A percentile compares a stretch with the other conserved stretches of the same genome.
Evolutionary conservation across 2,113 vertebrate genomes (phyloP).

Genomic region (Nibea albiflora): DNA sequence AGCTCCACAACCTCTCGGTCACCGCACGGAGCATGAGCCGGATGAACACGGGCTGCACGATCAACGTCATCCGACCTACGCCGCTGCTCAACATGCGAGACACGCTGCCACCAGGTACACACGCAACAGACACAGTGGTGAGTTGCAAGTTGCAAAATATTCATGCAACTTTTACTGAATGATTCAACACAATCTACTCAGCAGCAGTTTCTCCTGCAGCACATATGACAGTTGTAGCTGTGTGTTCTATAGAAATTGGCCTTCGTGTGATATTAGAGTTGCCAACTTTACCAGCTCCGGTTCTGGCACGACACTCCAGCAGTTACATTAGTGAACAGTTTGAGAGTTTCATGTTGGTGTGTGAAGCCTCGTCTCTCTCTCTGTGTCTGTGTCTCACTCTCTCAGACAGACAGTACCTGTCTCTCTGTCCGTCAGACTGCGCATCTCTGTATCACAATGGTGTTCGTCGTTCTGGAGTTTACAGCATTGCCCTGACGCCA

Average conservation of each 20-base stretch:
- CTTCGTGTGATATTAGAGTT: too few species aligned
- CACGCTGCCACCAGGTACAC: slow-evolving; percentile 57
- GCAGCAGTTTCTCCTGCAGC: background rate
- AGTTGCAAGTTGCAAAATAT: slow-evolving; percentile 5
- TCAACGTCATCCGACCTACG: slow-evolving; percentile 59
- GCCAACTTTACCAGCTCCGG: too few species aligned
- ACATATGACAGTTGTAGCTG: background rate
- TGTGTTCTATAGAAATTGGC: too few species aligned
- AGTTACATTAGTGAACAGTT: background rate
- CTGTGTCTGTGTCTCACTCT: slow-evolving; percentile 1
- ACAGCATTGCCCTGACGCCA: slow-evolving; percentile 81
- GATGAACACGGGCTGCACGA: slow-evolving; percentile 72
- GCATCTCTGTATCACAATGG: slow-evolving; percentile 78
- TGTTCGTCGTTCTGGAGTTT: slow-evolving; percentile 83
- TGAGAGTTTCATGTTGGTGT: background rate
- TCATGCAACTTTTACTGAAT: background rate
- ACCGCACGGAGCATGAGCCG: slow-evolving; percentile 69
- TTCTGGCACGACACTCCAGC: too few species aligned
- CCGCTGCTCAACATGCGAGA: slow-evolving; percentile 33
- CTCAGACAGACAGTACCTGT: slow-evolving; percentile 54
- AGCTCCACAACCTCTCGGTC: slow-evolving; percentile 83
- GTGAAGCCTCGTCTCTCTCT: background rate
- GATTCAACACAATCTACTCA: background rate
- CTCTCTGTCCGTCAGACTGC: slow-evolving; percentile 85
- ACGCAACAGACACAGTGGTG: background rate